These are phyloP conservation scores for Xenopus borealis DNA, from an alignment of 2,113 vertebrate genomes.

Conservation along the genomic window DNA sequence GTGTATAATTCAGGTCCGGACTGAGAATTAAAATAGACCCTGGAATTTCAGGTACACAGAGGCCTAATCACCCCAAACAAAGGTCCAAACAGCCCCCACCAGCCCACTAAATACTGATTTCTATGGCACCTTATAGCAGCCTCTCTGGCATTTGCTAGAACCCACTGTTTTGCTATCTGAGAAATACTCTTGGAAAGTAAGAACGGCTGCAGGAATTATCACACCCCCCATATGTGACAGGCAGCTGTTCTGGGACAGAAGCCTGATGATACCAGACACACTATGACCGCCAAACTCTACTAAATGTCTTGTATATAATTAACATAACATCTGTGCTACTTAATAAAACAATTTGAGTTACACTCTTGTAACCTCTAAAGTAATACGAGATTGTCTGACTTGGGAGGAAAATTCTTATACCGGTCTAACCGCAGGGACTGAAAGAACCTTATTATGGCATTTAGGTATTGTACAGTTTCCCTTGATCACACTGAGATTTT, in stretches of 20 bases:
- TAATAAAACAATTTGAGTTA: conserved; percentile 35
- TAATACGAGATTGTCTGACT: conserved; percentile 25
- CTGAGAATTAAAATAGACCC: too few species aligned
- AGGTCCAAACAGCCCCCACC: too few species aligned
- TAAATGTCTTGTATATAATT: conserved; percentile 47
- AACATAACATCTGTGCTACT: conserved; percentile 47
- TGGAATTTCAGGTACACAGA: too few species aligned
- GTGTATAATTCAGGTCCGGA: too few species aligned
- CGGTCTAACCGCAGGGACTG: conserved; percentile 20
- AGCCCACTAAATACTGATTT: too few species aligned
- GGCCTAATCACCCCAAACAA: too few species aligned
- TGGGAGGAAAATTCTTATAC: conserved; percentile 14
- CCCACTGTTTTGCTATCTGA: conserved; percentile 39
- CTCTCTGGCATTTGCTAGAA: too few species aligned
- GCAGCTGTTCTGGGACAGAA: conserved; percentile 48
- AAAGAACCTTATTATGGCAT: background rate
- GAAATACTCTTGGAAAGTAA: conserved; percentile 52
- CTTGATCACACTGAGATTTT: background rate
- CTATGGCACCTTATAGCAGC: too few species aligned
- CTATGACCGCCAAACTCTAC: conserved; percentile 45
- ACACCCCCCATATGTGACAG: conserved; percentile 47
- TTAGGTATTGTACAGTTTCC: conserved; percentile 9
- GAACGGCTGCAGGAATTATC: conserved; percentile 39
- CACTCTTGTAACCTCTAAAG: conserved; percentile 17
- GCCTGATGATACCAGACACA: conserved; percentile 47